A percentile compares a stretch with the other conserved stretches of the same genome.
Evolutionary conservation across 2,113 vertebrate species (phyloP).

Genomic region (Limanda limanda): DNA sequence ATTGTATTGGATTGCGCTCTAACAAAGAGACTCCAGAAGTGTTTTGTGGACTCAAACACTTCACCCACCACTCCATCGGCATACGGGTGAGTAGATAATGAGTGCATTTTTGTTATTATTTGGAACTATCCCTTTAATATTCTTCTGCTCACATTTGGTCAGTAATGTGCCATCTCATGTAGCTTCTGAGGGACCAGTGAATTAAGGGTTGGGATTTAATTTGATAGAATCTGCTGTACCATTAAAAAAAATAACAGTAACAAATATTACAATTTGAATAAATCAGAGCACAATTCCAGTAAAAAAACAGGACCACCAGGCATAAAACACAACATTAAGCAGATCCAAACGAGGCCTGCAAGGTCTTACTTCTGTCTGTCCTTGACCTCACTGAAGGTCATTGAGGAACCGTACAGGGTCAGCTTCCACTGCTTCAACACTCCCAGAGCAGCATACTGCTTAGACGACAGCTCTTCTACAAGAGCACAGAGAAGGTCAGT

Average conservation of each 20-base stretch:
- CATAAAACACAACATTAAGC: background rate
- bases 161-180: too few relatives aligned
- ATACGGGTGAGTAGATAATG: too few relatives aligned
- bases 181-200: background rate
- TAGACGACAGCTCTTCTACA: constrained; percentile 37
- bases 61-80: too few relatives aligned
- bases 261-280: too few relatives aligned
- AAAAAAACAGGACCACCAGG: background rate
- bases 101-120: too few relatives aligned
- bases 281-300: too few relatives aligned
- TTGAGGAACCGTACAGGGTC: constrained; percentile 92
- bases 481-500: constrained; percentile 5
- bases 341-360: background rate
- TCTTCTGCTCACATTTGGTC: too few relatives aligned
- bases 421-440: constrained; percentile 88
- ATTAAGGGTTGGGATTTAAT: background rate
- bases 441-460: constrained; percentile 69
- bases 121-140: too few relatives aligned
- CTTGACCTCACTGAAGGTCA: constrained; percentile 86
- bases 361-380: constrained; percentile 85
- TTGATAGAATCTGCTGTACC: background rate
- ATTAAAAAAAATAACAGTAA: background rate
- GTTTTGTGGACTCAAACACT: too few relatives aligned
- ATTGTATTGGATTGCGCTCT: too few relatives aligned
- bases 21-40: too few relatives aligned